A percentile compares a stretch with the other conserved stretches of the same genome.
Conservation (phyloP, 1,140 invertebrate genomes). For the Apis florea region DNA sequence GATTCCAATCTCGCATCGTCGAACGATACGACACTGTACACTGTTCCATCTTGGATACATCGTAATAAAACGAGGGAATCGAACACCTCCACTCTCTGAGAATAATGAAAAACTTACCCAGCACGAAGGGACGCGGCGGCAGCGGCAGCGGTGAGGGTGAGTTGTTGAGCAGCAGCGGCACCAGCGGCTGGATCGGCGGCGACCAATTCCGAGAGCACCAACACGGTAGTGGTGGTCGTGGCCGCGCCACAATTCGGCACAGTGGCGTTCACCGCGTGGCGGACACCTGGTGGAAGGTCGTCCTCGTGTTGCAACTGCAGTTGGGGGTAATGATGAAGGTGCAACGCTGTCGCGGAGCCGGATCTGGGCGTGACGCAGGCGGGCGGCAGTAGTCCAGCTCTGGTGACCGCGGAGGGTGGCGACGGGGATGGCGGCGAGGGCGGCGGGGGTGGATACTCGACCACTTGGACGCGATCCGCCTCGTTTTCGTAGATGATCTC, state of each 20-base stretch:
- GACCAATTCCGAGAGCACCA: conserved; percentile 81
- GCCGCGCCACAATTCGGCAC: conserved; percentile 72
- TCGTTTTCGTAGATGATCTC: conserved; percentile 80
- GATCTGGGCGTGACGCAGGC: conserved; percentile 78
- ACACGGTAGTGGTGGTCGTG: conserved; percentile 80
- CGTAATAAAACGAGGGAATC: no score
- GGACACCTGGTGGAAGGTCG: conserved; percentile 71
- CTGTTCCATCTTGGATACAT: no score
- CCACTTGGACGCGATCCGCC: conserved; percentile 77
- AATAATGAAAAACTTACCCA: conserved; percentile 71
- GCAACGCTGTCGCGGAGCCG: conserved; percentile 76
- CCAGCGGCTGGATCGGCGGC: conserved; percentile 72
- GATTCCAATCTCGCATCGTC: no score
- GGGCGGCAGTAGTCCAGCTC: conserved; percentile 78
- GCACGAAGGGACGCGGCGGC: conserved; percentile 71
- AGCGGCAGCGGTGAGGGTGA: conserved; percentile 70
- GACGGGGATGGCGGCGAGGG: conserved; percentile 81
- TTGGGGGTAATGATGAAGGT: conserved; percentile 77
- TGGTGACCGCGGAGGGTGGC: conserved; percentile 75
- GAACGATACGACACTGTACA: no score
- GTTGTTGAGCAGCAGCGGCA: conserved; percentile 64
- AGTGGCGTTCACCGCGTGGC: conserved; percentile 68
- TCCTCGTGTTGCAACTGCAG: conserved; percentile 80
- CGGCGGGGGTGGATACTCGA: conserved; percentile 78
- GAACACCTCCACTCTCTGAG: no score